Conservation (phyloP, 2,797 vertebrate species). For the Anguilla pacifica region DNA sequence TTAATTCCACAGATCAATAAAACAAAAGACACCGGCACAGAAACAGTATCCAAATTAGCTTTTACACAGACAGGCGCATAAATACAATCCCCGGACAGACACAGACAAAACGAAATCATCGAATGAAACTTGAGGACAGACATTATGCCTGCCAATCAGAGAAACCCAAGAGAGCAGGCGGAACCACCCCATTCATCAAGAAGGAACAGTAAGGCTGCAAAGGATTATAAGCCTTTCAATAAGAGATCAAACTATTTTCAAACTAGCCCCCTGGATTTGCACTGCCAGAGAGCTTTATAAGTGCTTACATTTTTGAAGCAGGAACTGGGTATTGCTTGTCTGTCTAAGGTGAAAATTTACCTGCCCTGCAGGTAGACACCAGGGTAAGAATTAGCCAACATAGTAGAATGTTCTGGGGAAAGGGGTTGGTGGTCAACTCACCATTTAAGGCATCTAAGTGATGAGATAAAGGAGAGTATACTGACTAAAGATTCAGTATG, state of each 20-base stretch:
- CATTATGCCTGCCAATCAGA: slow-evolving; percentile 10
- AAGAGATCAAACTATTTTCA: not conserved
- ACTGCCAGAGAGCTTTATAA: not conserved
- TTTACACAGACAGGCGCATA: not conserved
- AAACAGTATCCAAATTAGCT: slow-evolving; percentile 4
- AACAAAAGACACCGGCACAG: not conserved
- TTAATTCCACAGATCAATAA: not conserved
- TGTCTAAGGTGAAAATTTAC: slow-evolving; percentile 18
- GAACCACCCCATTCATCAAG: slow-evolving; percentile 9
- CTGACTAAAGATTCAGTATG: not conserved
- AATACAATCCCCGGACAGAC: not conserved
- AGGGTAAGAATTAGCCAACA: not conserved
- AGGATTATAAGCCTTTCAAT: not conserved
- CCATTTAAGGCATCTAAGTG: not conserved
- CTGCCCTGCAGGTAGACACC: slow-evolving; percentile 31
- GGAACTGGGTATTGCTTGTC: no score
- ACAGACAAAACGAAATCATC: not conserved
- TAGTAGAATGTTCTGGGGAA: not conserved
- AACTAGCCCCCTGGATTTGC: not conserved
- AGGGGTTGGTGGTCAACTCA: not conserved
- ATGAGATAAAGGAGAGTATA: not conserved
- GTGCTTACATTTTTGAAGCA: slow-evolving; percentile 3
- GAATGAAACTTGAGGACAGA: slow-evolving; percentile 23
- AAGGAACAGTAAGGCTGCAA: not conserved
- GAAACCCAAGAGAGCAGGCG: not conserved